Conservation (phyloP, 37 sponge, comb jelly and placozoan genomes). For the Hormiphora californensis region DNA sequence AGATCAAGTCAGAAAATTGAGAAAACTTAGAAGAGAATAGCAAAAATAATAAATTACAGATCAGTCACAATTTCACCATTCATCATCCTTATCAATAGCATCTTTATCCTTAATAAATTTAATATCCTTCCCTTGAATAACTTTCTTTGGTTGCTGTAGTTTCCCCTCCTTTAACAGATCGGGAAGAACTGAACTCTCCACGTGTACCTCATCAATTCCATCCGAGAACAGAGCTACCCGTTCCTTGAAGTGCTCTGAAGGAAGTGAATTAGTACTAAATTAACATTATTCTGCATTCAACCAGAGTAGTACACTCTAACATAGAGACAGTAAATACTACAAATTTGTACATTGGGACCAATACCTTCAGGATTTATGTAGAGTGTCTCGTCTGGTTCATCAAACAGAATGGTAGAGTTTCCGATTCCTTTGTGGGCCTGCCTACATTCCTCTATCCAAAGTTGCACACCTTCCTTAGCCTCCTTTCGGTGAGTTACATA, state of each 20-base stretch:
- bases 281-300: too few relatives aligned
- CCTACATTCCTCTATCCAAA: conserved; percentile 33
- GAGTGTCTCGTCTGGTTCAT: conserved; percentile 43
- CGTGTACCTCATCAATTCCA: conserved; percentile 48
- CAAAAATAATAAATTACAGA: not conserved
- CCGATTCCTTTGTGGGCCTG: not conserved
- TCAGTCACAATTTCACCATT: conserved; percentile 42
- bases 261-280: not conserved
- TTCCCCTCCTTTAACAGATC: not conserved
- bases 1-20: too few relatives aligned
- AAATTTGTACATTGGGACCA: too few relatives aligned
- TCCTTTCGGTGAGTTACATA: conserved; percentile 35
- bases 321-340: too few relatives aligned
- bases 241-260: conserved; percentile 52
- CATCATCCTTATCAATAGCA: conserved; percentile 1
- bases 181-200: not conserved
- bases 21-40: too few relatives aligned
- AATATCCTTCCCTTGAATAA: not conserved
- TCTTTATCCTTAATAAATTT: conserved; percentile 12
- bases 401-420: conserved; percentile 18
- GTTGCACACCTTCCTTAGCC: conserved; percentile 18
- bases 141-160: not conserved
- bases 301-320: too few relatives aligned
- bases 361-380: conserved; percentile 43
- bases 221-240: conserved; percentile 33